phyloP scores from a whole-genome alignment of 37 sponge, comb jelly and placozoan genomes.

The Chondrosia reniformis region DNA sequence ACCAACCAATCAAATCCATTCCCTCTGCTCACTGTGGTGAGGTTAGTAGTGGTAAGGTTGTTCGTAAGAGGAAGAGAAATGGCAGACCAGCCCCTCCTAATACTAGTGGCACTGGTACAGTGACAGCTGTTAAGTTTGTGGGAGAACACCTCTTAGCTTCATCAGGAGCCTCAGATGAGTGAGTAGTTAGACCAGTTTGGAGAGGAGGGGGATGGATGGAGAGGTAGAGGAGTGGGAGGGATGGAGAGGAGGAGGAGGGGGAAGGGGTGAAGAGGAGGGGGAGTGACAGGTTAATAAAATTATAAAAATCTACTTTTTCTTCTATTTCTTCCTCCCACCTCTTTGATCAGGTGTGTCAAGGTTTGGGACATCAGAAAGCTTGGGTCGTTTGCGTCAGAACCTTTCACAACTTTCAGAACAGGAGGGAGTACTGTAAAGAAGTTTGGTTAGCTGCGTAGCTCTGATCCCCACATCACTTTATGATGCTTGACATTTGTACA shows the following conservation, averaged over 20 bases:
- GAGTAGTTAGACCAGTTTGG: too few species aligned
- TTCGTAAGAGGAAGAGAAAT: background rate
- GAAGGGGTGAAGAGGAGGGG: too few species aligned
- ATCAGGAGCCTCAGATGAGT: constrained; percentile 65
- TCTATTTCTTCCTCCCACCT: background rate
- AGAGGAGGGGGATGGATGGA: too few species aligned
- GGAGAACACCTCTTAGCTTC: constrained; percentile 51
- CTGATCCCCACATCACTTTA: too few species aligned
- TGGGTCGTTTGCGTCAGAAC: too few species aligned
- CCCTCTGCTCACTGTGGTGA: background rate
- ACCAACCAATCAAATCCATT: background rate
- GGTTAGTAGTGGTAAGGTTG: background rate
- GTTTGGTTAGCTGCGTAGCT: too few species aligned
- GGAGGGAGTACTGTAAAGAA: too few species aligned
- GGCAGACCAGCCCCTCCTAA: background rate
- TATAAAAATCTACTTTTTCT: background rate
- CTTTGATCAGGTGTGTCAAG: constrained; percentile 51
- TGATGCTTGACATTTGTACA: too few species aligned
- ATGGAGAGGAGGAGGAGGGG: too few species aligned
- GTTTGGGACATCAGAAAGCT: constrained; percentile 64
- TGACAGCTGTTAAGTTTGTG: constrained; percentile 61
- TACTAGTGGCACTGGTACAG: constrained; percentile 20
- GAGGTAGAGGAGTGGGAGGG: too few species aligned
- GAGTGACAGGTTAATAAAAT: too few species aligned
- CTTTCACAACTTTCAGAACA: too few species aligned